These are phyloP conservation scores for Xestia xanthographa DNA, from an alignment of 2,888 invertebrate species.

Conservation along the genomic window DNA sequence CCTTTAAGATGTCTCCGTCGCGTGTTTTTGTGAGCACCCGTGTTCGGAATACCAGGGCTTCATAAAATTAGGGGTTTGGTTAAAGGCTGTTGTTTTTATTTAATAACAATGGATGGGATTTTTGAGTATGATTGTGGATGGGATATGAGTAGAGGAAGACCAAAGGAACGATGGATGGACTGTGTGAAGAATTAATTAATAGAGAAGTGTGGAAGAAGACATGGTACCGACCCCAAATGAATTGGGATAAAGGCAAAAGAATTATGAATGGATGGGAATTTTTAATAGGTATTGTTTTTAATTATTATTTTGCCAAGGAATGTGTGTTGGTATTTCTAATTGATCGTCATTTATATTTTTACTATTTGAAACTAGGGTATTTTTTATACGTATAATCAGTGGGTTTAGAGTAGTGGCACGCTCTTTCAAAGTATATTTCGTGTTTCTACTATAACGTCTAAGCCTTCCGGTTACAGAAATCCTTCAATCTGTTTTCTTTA, in stretches of 20 bases:
- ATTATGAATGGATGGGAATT: neutral
- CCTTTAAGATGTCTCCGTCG: conserved; percentile 59
- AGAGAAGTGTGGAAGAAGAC: no score
- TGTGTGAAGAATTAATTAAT: no score
- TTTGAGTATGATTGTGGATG: no score
- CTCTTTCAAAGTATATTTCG: no score
- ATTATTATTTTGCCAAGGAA: neutral
- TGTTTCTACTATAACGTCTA: neutral
- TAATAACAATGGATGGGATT: neutral
- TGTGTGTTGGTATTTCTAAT: neutral
- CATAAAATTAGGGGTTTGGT: conserved; percentile 61
- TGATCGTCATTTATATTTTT: neutral
- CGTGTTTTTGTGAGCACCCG: conserved; percentile 70
- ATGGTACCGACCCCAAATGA: no score
- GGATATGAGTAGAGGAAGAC: no score
- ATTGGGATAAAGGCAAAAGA: no score
- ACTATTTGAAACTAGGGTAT: neutral
- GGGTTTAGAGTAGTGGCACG: no score
- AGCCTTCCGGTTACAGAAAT: neutral
- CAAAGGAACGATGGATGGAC: no score
- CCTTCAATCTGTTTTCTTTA: neutral
- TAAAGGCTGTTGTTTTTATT: conserved; percentile 25
- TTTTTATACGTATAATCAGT: no score
- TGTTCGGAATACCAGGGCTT: conserved; percentile 61
- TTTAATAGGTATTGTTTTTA: neutral